Base-by-base conservation (phyloP, 2,797 vertebrate species). In the Leptoclinus maculatus region DNA sequence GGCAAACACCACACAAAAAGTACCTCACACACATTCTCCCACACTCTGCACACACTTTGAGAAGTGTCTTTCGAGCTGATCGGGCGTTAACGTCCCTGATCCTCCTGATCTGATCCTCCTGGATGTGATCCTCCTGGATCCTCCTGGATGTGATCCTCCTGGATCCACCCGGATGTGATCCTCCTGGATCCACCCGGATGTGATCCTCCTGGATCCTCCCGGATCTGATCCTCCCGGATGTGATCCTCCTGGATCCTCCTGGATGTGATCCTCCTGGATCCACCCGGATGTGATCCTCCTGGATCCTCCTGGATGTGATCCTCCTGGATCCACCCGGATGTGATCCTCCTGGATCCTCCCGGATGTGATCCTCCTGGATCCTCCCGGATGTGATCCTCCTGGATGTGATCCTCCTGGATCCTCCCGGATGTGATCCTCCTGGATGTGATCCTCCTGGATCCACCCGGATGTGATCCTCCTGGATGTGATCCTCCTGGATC, bases 231-330 rank as follows among this genome's bases (percentile, higher is more conserved):
- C 27, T 29, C 27, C 27, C 3, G 27, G 27, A n/a, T n/a, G n/a
- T n/a, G n/a, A n/a, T n/a, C n/a, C n/a, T n/a, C n/a, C n/a, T n/a
- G n/a, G n/a, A n/a, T n/a, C n/a, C n/a, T n/a, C n/a, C n/a, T n/a
- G n/a, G n/a, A n/a, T n/a, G n/a, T n/a, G n/a, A n/a, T n/a, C n/a
- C n/a, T n/a, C n/a, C n/a, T n/a, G n/a, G n/a, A n/a, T n/a, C n/a
- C n/a, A n/a, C n/a, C n/a, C n/a, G n/a, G n/a, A n/a, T n/a, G n/a
- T 49, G 72, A 39, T 59, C 62, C 49, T 53, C 59, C 60, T 76
- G 58, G 32, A 34, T 34, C 32, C 32, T 34, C 39, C 43, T 17
- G 6, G 43, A 19, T 45, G 49, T 66, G 54, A 65, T 16, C 62
- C 51, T 32, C 27, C 2, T 29, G 27, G 27, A 29, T 29, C 27